Evolutionary conservation across 2,888 invertebrate species (phyloP).

Genomic region (Leptinotarsa juncta): DNA sequence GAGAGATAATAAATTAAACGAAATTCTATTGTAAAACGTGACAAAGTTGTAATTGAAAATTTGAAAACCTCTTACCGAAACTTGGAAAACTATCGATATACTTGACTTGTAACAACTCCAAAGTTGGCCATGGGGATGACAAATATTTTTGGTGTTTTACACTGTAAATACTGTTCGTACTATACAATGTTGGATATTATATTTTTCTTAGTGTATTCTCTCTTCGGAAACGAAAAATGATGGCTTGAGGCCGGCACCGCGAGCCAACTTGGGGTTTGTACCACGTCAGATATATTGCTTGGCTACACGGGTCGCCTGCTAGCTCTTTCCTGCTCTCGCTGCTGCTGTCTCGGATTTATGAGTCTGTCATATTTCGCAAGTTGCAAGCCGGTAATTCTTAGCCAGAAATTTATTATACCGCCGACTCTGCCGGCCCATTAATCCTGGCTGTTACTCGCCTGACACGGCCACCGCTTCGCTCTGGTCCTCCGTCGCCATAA

Average conservation of each 20-base stretch:
- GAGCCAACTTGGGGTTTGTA: slow-evolving; percentile 53
- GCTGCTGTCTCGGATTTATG: slow-evolving; percentile 68
- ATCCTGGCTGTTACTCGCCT: slow-evolving; percentile 57
- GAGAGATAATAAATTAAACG: too few relatives aligned
- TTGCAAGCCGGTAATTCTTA: slow-evolving; percentile 72
- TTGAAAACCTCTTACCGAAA: too few relatives aligned
- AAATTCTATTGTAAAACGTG: too few relatives aligned
- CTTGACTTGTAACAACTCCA: too few relatives aligned
- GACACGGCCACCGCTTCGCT: slow-evolving; percentile 58
- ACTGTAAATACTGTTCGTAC: too few relatives aligned
- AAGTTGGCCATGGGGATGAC: too few relatives aligned
- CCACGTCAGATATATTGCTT: slow-evolving; percentile 57
- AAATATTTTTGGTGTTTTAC: too few relatives aligned
- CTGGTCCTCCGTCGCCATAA: slow-evolving; percentile 42
- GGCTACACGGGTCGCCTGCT: slow-evolving; percentile 61
- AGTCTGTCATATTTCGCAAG: slow-evolving; percentile 72
- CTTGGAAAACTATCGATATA: too few relatives aligned
- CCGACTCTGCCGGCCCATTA: slow-evolving; percentile 68
- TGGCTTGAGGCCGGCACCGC: slow-evolving; percentile 58
- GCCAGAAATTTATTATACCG: slow-evolving; percentile 70
- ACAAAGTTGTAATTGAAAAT: too few relatives aligned
- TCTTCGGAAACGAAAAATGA: slow-evolving; percentile 61
- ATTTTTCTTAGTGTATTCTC: slow-evolving; percentile 46
- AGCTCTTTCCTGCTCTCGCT: slow-evolving; percentile 62
- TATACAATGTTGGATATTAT: too few relatives aligned